Base-by-base conservation (phyloP, 2,888 invertebrate species). In the Trichogramma dendrolimi region DNA sequence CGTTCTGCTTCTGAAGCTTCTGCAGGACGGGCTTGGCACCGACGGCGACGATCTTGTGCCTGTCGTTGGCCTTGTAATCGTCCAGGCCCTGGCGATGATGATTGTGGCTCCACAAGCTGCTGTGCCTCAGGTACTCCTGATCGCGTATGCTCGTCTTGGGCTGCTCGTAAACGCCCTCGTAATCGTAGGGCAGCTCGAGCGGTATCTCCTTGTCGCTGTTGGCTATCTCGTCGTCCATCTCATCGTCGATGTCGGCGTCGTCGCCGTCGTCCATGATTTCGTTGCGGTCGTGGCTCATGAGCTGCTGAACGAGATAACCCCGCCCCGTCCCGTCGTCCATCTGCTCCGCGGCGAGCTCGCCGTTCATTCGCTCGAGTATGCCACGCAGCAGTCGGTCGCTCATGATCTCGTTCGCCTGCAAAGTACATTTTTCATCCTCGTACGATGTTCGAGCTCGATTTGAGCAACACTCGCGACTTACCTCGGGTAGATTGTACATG, bases 61-160 rank as follows among this genome's bases (percentile, higher is more conserved):
- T 80, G 62, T 77, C 67, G 55, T 65, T 65, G 10, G 43, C 10
- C 47, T 62, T 63, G 55, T 59, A 60, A 46, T 60, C 61, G 4
- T 65, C 67, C 52, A 68, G 62, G 49, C 71, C 68, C 44, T 89
- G 89, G 56, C 39, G 39, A 6, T 49, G 89, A 81, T 86, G 88
- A 73, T 91, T 90, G 75, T 90, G 90, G 4, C 90, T 88, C 86
- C 88, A 85, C 2, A 87, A 77, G 4, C 82, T 82, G 70, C 88
- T 92, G 79, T 94, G 94, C 74, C 91, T 90, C 70, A 94, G 75
- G 74, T 90, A 94, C 75, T 95, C 94, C 72, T 91, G 91, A 79
- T 94, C 94, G 40, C 95, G 84, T 65, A 92, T 83, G 69, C 90
- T 91, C 4, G 92, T 91, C 79, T 87, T 88, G 11, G 87, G 85